phyloP scores from a whole-genome alignment of 2,797 vertebrate species.

The Melanotaenia parkinsoni region DNA sequence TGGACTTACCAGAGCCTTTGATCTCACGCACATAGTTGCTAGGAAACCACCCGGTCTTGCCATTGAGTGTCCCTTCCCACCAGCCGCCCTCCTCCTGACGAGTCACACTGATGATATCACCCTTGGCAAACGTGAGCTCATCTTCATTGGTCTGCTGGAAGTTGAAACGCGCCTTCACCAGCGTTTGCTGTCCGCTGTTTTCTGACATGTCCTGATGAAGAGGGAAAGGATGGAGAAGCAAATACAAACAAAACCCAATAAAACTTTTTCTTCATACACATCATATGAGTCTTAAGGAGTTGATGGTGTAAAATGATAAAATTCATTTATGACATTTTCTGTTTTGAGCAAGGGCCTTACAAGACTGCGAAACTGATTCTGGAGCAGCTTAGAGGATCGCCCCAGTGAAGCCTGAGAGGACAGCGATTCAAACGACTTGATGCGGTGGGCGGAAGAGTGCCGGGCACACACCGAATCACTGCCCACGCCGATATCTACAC shows the following conservation, averaged over 20 bases:
- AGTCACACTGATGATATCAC: conserved; percentile 93
- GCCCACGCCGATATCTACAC: conserved; percentile 92
- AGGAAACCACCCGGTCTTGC: conserved; percentile 97
- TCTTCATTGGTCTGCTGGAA: conserved; percentile 99
- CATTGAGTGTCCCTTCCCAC: conserved; percentile 94
- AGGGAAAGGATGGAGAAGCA: background rate
- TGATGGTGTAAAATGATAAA: background rate
- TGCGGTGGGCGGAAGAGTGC: conserved; percentile 91
- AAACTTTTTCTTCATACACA: background rate
- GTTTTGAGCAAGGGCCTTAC: conserved; percentile 77
- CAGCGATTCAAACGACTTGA: conserved; percentile 96
- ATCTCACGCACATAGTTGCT: conserved; percentile 98
- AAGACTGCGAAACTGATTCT: conserved; percentile 97
- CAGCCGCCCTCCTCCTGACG: conserved; percentile 98
- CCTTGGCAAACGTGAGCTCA: conserved; percentile 95
- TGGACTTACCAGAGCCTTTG: conserved; percentile 92
- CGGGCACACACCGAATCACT: conserved; percentile 94
- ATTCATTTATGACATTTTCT: background rate
- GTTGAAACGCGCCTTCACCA: conserved; percentile 95
- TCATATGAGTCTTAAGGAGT: background rate
- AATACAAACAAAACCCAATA: background rate
- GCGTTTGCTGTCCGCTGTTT: conserved; percentile 90
- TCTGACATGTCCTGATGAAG: conserved; percentile 95
- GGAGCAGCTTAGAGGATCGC: conserved; percentile 92
- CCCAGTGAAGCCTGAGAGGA: conserved; percentile 89